Conservation (phyloP, 2,113 vertebrate species). For the Syngnathus scovelli region DNA sequence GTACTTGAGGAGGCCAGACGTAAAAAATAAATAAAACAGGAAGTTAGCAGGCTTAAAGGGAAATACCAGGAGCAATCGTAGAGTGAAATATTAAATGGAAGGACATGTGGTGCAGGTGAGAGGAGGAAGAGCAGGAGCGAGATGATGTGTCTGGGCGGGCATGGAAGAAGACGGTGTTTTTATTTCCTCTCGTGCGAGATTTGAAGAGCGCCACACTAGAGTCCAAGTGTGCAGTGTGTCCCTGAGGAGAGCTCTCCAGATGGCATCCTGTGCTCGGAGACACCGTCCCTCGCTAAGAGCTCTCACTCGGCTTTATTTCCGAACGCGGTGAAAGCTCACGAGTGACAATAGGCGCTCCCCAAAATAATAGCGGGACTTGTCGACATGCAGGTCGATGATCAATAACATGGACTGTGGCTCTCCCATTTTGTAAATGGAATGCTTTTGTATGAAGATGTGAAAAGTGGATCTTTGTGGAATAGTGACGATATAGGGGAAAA, state of each 20-base stretch:
- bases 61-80: constrained; percentile 6
- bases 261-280: neutral
- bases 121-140: constrained; percentile 9
- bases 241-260: constrained; percentile 15
- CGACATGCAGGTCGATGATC: neutral
- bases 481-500: no score
- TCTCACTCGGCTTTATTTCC: constrained; percentile 7
- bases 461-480: no score
- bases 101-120: constrained; percentile 8
- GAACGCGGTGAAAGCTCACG: neutral
- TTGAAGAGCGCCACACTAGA: constrained; percentile 27
- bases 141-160: neutral
- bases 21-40: neutral
- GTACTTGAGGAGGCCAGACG: constrained; percentile 65
- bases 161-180: constrained; percentile 22
- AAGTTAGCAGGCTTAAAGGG: constrained; percentile 23
- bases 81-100: neutral
- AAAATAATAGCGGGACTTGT: neutral
- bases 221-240: constrained; percentile 25
- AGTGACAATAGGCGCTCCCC: neutral
- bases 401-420: neutral
- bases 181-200: constrained; percentile 29
- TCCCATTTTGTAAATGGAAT: neutral
- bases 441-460: neutral
- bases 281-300: neutral